Conservation (phyloP, 2,797 vertebrate species). For the Sebastes taczanowskii region DNA sequence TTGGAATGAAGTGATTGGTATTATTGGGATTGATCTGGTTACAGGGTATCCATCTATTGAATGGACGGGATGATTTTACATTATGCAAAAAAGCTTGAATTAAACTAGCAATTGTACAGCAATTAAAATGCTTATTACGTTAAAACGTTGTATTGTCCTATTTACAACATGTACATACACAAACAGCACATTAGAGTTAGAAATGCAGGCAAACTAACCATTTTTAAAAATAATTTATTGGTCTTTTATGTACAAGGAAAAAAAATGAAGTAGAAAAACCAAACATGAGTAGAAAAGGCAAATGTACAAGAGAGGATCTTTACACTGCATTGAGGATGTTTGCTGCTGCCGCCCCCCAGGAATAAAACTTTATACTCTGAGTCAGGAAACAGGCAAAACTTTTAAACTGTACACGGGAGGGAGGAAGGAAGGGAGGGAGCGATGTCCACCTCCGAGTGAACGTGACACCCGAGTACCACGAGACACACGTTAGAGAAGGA, state of each 20-base stretch:
- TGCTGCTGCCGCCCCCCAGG: constrained; percentile 31
- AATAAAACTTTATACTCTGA: constrained; percentile 20
- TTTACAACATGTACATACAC: background rate
- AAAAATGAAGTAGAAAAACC: constrained; percentile 76
- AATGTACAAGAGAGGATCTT: constrained; percentile 82
- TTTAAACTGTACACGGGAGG: constrained; percentile 66
- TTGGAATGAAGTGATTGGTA: constrained; percentile 28
- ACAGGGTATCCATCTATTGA: constrained; percentile 53
- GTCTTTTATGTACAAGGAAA: constrained; percentile 82
- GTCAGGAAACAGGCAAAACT: constrained; percentile 48
- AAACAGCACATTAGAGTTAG: background rate
- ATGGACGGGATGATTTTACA: constrained; percentile 54
- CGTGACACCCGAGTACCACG: constrained; percentile 35
- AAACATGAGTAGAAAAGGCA: constrained; percentile 82
- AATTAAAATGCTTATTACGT: constrained; percentile 59
- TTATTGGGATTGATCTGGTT: constrained; percentile 39
- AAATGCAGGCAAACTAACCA: background rate
- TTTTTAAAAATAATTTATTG: constrained; percentile 89
- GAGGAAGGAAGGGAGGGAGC: background rate
- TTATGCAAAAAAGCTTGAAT: constrained; percentile 75
- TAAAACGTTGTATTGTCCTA: background rate
- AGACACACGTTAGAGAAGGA: constrained; percentile 20
- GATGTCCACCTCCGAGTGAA: constrained; percentile 11
- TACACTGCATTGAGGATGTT: constrained; percentile 79
- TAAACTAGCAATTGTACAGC: constrained; percentile 56